Evolutionary conservation across 1,140 invertebrate species (phyloP).

Genomic region (Penaeus chinensis): DNA sequence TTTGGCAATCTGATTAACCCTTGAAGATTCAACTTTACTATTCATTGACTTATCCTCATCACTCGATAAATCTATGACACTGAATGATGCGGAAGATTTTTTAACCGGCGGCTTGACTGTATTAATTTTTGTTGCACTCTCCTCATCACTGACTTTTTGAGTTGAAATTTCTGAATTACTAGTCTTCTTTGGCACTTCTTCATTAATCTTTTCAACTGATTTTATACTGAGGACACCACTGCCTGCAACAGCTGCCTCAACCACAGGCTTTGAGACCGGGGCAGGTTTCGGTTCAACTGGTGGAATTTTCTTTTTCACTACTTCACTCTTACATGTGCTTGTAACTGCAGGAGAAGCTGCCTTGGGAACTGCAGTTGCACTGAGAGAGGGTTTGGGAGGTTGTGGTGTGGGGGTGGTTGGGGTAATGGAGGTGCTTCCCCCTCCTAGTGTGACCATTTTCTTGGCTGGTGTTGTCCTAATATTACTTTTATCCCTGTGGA

Average conservation of each 20-base stretch:
- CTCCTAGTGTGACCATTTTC: conserved; percentile 38
- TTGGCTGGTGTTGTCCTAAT: conserved; percentile 26
- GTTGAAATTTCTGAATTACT: not conserved
- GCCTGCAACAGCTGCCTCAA: not conserved
- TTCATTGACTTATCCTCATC: conserved; percentile 55
- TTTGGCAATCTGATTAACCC: too few relatives aligned
- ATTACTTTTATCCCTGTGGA: conserved; percentile 30
- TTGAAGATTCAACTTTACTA: conserved; percentile 18
- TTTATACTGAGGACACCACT: conserved; percentile 51
- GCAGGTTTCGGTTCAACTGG: conserved; percentile 7
- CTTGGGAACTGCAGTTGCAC: conserved; percentile 50
- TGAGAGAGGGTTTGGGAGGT: conserved; percentile 52
- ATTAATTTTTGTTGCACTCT: conserved; percentile 17
- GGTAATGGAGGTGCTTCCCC: conserved; percentile 23
- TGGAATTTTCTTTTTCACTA: conserved; percentile 3
- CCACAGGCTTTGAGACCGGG: not conserved
- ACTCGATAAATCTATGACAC: conserved; percentile 60
- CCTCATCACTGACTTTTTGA: not conserved
- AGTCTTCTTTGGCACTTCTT: conserved; percentile 30
- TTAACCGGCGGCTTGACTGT: not conserved
- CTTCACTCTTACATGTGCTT: conserved; percentile 19
- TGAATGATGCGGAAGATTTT: conserved; percentile 25
- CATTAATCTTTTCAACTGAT: conserved; percentile 60
- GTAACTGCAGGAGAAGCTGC: not conserved
- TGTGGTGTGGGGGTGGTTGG: conserved; percentile 22